phyloP scores from a whole-genome alignment of 2,797 vertebrate species.

The Hybognathus amarus region DNA sequence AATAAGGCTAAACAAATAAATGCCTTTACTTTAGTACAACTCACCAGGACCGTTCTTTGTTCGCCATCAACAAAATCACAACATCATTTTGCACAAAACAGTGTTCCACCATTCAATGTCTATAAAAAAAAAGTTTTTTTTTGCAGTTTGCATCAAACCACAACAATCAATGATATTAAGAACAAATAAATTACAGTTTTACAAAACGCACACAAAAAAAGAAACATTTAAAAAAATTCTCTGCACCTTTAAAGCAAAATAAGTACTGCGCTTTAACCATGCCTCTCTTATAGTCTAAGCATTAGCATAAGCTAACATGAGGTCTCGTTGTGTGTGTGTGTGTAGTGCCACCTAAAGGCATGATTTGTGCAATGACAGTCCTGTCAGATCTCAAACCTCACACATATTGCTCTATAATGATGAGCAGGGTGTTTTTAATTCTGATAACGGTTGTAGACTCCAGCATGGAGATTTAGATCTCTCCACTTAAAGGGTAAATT shows the following conservation, averaged over 20 bases:
- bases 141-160: slow-evolving; percentile 26
- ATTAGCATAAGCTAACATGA: slow-evolving; percentile 48
- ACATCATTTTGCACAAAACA: slow-evolving; percentile 7
- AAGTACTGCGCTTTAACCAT: slow-evolving; percentile 30
- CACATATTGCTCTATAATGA: background rate
- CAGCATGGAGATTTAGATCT: slow-evolving; percentile 33
- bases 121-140: slow-evolving; percentile 28
- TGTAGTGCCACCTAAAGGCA: slow-evolving; percentile 56
- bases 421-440: slow-evolving; percentile 13
- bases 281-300: slow-evolving; percentile 1
- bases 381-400: background rate
- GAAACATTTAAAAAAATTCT: background rate
- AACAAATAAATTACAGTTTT: slow-evolving; percentile 74
- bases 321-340: slow-evolving; percentile 47
- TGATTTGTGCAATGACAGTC: slow-evolving; percentile 41
- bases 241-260: slow-evolving; percentile 21
- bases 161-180: slow-evolving; percentile 40
- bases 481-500: slow-evolving; percentile 1
- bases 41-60: background rate
- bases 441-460: slow-evolving; percentile 14
- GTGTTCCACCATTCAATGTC: background rate
- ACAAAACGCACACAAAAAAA: slow-evolving; percentile 56
- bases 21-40: slow-evolving; percentile 5
- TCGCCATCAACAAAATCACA: slow-evolving; percentile 1
- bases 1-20: background rate